Conservation (phyloP, 2,888 invertebrate species). For the Hofmannophila pseudospretella region DNA sequence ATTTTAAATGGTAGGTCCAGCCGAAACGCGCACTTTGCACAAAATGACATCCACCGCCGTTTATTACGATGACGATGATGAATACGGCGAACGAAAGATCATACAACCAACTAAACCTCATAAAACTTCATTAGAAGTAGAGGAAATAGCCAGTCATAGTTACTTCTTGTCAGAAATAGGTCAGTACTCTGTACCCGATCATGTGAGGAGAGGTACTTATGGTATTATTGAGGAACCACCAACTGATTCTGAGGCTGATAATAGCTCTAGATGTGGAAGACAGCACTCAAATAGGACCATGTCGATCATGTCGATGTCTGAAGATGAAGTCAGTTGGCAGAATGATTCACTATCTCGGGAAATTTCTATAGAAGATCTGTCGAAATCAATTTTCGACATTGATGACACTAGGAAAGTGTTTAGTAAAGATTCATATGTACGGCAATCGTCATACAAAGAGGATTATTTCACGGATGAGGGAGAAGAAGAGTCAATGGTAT, state of each 20-base stretch:
- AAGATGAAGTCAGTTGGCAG: conserved; percentile 79
- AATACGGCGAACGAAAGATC: conserved; percentile 51
- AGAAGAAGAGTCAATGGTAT: conserved; percentile 58
- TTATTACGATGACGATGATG: conserved; percentile 66
- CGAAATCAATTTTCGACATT: conserved; percentile 70
- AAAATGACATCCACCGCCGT: conserved; percentile 80
- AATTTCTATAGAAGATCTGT: conserved; percentile 77
- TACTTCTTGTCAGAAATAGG: conserved; percentile 76
- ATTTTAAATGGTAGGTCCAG: conserved; percentile 80
- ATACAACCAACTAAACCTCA: conserved; percentile 69
- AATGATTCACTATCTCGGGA: conserved; percentile 76
- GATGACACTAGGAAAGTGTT: conserved; percentile 71
- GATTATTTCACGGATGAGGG: conserved; percentile 60
- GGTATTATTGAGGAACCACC: conserved; percentile 73
- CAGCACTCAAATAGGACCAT: conserved; percentile 68
- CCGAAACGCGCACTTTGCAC: conserved; percentile 81
- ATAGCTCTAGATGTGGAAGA: conserved; percentile 47
- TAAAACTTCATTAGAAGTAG: conserved; percentile 75
- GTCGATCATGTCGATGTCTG: conserved; percentile 82
- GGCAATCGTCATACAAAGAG: conserved; percentile 70
- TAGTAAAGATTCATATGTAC: conserved; percentile 66
- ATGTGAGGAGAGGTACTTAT: conserved; percentile 60
- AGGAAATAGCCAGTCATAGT: conserved; percentile 79
- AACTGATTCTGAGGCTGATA: conserved; percentile 72
- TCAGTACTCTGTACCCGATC: conserved; percentile 62